Conservation (phyloP, 2,797 vertebrate species). For the Merluccius polli region DNA sequence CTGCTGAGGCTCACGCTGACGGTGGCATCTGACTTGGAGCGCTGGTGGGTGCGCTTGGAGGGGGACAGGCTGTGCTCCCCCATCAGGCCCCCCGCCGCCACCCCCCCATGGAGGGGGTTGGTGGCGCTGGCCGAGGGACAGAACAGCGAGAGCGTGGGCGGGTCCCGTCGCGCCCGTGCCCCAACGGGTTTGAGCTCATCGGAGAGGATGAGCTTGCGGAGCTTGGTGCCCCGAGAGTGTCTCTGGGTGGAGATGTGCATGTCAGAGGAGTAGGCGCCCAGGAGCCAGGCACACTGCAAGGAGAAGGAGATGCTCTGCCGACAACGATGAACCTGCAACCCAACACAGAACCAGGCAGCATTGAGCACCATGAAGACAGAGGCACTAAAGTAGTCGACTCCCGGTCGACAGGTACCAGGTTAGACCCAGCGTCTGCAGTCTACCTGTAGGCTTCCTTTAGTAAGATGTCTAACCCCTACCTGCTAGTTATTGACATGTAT, state of each 20-base stretch:
- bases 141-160: constrained; percentile 66
- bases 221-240: constrained; percentile 91
- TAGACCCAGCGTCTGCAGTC: neutral
- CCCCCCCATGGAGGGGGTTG: constrained; percentile 46
- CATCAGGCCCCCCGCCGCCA: constrained; percentile 44
- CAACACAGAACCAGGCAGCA: neutral
- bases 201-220: constrained; percentile 90
- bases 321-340: constrained; percentile 82
- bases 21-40: constrained; percentile 94
- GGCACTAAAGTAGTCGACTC: no score
- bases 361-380: neutral
- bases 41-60: constrained; percentile 93
- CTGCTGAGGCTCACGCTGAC: constrained; percentile 89
- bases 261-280: constrained; percentile 92
- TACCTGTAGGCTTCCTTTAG: neutral
- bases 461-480: neutral
- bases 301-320: constrained; percentile 93
- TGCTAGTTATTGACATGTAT: neutral
- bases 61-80: constrained; percentile 81
- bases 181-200: constrained; percentile 89
- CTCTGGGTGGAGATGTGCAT: constrained; percentile 98
- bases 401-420: neutral
- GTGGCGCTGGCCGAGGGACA: constrained; percentile 57
- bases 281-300: constrained; percentile 88
- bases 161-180: constrained; percentile 72